These are phyloP conservation scores for Nephrotoma appendiculata DNA, from an alignment of 2,888 invertebrate species.

Conservation along the genomic window DNA sequence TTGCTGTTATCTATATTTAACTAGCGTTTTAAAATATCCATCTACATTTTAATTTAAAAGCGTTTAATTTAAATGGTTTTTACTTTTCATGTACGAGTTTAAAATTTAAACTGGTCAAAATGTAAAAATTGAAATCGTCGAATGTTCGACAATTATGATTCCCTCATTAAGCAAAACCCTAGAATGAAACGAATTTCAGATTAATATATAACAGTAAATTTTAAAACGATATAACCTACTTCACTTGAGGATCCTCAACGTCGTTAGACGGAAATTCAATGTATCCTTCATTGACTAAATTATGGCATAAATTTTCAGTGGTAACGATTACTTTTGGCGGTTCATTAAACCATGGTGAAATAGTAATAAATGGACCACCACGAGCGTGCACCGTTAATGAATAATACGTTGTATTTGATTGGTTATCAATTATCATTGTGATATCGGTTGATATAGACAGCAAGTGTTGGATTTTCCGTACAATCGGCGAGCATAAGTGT, in stretches of 20 bases:
- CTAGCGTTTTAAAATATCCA: no score
- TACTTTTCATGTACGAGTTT: no score
- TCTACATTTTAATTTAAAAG: no score
- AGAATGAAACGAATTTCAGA: not conserved
- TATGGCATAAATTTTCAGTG: not conserved
- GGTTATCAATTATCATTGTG: constrained; percentile 12
- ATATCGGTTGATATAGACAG: constrained; percentile 23
- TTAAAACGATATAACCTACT: not conserved
- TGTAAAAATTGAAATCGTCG: not conserved
- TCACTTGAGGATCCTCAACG: not conserved
- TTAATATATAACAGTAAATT: not conserved
- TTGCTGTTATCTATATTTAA: no score
- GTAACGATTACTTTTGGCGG: not conserved
- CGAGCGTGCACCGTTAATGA: constrained; percentile 28
- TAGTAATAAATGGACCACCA: constrained; percentile 17
- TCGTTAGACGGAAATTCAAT: not conserved
- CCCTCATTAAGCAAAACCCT: not conserved
- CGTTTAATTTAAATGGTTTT: not conserved
- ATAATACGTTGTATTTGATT: constrained; percentile 12
- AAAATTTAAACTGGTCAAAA: not conserved
- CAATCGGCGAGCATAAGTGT: constrained; percentile 27
- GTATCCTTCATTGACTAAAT: not conserved
- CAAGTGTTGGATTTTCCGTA: constrained; percentile 26
- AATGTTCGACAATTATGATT: not conserved
- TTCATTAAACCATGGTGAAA: not conserved